These are phyloP conservation scores for Paramormyrops kingsleyae DNA, from an alignment of 2,113 vertebrate species.

Conservation along the genomic window DNA sequence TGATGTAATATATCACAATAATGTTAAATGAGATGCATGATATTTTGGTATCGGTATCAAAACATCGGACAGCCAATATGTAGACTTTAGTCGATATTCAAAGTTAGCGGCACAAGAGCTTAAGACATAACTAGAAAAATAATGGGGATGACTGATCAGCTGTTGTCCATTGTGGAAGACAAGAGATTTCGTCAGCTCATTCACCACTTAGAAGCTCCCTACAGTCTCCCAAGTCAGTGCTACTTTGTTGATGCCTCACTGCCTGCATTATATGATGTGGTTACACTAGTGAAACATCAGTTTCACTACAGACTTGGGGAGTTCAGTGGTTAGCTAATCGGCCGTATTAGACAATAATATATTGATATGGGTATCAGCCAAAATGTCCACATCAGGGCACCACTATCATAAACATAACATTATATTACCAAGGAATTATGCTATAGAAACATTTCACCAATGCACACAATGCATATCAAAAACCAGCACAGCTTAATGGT, in stretches of 20 bases:
- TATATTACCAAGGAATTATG: not conserved
- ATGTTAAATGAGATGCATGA: not conserved
- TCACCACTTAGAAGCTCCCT: not conserved
- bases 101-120: too few relatives aligned
- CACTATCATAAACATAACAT: not conserved
- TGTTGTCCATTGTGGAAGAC: not conserved
- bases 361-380: not conserved
- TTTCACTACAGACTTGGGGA: not conserved
- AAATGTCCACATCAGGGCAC: not conserved
- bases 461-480: not conserved
- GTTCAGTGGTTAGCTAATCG: not conserved
- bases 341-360: not conserved
- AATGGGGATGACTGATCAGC: not conserved
- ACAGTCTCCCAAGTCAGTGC: not conserved
- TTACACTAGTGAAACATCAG: not conserved
- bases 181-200: not conserved
- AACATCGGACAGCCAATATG: not conserved
- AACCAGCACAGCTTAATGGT: not conserved
- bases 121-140: not conserved
- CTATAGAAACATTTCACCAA: not conserved
- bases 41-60: not conserved
- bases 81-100: too few relatives aligned
- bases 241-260: too few relatives aligned
- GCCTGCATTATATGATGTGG: not conserved
- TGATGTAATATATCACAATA: not conserved